phyloP scores from a whole-genome alignment of 2,797 vertebrate species.

The Lacerta bilineata region DNA sequence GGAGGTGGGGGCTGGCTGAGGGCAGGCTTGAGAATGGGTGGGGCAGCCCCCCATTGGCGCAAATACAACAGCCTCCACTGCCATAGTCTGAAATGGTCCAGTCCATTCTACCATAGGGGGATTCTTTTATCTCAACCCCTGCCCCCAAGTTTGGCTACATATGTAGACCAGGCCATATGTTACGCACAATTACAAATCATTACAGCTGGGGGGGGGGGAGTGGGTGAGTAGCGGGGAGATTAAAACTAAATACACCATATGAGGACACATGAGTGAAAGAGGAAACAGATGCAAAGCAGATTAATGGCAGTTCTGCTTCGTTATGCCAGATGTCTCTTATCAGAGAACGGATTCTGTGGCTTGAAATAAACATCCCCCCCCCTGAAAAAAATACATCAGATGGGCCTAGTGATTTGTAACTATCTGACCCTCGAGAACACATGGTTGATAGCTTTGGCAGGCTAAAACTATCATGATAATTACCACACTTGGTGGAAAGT shows the following conservation, averaged over 20 bases:
- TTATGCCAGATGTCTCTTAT: not conserved
- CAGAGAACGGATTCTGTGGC: not conserved
- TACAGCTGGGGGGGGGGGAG: not conserved
- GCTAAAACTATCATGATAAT: not conserved
- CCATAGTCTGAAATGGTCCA: not conserved
- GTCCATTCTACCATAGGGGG: not conserved
- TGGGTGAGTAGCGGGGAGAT: not conserved
- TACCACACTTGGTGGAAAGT: not conserved
- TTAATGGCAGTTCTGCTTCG: not conserved
- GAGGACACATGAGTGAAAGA: not conserved
- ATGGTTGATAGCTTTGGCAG: not conserved
- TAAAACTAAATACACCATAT: not conserved
- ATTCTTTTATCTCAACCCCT: not conserved
- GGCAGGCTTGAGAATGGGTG: too few species aligned
- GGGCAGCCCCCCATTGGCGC: too few species aligned
- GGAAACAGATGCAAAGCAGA: conserved; percentile 8
- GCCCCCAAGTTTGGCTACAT: too few species aligned
- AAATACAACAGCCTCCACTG: too few species aligned
- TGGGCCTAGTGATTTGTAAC: not conserved
- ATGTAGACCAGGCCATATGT: not conserved
- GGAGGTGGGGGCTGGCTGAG: too few species aligned
- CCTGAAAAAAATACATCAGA: not conserved
- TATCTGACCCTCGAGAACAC: not conserved
- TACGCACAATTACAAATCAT: not conserved
- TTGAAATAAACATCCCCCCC: not conserved